Percentiles rank a stretch among this genome's conserved stretches.
Conservation (phyloP, 2,797 vertebrate genomes). For the Scolopax rusticola region DNA sequence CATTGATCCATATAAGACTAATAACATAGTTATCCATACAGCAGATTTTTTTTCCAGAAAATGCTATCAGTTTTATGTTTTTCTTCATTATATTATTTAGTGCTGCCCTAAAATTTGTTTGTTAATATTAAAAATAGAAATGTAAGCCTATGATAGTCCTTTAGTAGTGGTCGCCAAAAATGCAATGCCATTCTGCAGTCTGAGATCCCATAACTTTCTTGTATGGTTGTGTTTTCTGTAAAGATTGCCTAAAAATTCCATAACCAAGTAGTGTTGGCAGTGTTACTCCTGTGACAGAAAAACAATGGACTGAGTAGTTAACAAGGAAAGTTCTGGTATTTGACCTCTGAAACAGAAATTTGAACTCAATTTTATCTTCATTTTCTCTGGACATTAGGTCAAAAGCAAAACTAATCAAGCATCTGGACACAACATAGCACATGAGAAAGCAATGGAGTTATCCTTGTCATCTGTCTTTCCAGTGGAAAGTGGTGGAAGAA, state of each 20-base stretch:
- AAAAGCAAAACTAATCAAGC: constrained; percentile 54
- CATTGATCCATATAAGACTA: neutral
- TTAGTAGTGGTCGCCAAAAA: neutral
- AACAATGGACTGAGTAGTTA: neutral
- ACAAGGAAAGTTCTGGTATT: neutral
- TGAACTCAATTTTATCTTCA: constrained; percentile 57
- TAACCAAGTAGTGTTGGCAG: neutral
- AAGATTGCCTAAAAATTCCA: neutral
- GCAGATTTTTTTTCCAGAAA: neutral
- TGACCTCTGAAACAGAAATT: constrained; percentile 34
- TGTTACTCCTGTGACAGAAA: neutral
- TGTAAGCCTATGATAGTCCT: neutral
- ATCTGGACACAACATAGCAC: neutral
- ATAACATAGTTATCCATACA: neutral
- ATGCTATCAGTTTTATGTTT: neutral
- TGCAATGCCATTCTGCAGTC: neutral
- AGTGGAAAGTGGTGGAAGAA: neutral
- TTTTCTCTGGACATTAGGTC: constrained; percentile 31
- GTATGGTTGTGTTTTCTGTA: neutral
- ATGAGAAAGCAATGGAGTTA: neutral
- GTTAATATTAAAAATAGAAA: neutral
- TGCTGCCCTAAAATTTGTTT: neutral
- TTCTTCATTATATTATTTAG: neutral
- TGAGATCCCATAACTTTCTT: neutral
- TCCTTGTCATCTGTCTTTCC: neutral